phyloP scores from a whole-genome alignment of 2,113 vertebrate species.

The Indicator indicator region DNA sequence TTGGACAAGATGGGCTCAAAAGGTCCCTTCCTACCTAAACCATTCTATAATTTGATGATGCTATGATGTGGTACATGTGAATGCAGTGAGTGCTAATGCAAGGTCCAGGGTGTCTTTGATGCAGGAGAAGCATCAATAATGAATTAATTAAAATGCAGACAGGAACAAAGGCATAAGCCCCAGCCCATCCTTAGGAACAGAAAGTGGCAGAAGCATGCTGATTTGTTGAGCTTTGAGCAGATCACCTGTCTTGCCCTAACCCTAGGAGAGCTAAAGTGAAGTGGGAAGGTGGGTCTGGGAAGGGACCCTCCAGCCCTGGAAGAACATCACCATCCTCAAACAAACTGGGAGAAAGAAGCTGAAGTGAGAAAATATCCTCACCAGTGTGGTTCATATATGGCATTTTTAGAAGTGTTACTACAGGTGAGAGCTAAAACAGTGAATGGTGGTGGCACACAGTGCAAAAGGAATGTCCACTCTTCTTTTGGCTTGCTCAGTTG shows the following conservation, averaged over 20 bases:
- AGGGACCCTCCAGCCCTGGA: not conserved
- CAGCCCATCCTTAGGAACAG: not conserved
- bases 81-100: not conserved
- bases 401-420: not conserved
- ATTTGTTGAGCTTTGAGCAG: not conserved
- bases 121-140: not conserved
- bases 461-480: not conserved
- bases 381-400: not conserved
- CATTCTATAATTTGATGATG: no score
- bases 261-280: not conserved
- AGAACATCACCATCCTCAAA: not conserved
- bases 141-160: not conserved
- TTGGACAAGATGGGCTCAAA: no score
- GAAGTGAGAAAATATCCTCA: no score
- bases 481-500: not conserved
- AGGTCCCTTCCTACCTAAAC: no score
- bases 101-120: not conserved
- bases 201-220: not conserved
- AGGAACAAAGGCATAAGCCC: not conserved
- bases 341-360: not conserved
- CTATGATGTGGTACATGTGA: no score
- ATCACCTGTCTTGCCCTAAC: not conserved
- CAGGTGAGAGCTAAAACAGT: accelerated
- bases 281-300: no score
- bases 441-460: accelerated